These are phyloP conservation scores for Limnephilus auricula DNA, from an alignment of 2,888 invertebrate genomes.

Conservation along the genomic window DNA sequence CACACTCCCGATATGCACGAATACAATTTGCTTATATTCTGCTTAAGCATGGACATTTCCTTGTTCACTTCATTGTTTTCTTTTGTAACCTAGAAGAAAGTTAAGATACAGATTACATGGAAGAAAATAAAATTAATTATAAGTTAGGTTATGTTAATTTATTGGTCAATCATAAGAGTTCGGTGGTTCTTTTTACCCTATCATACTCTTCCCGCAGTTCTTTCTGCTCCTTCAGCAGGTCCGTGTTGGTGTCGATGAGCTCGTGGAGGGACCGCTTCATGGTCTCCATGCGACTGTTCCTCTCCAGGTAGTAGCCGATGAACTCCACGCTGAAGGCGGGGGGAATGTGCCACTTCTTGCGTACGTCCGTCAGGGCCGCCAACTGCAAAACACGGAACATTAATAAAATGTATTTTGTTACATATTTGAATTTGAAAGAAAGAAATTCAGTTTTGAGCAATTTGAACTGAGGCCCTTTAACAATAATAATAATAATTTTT, in stretches of 20 bases:
- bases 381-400: constrained; percentile 71
- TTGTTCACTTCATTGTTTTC: constrained; percentile 82
- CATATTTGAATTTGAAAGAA: neutral
- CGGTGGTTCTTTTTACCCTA: constrained; percentile 74
- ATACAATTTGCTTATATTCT: constrained; percentile 81
- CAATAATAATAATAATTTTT: too few species aligned
- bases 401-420: neutral
- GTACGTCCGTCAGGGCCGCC: constrained; percentile 88
- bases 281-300: constrained; percentile 88
- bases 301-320: constrained; percentile 94
- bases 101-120: constrained; percentile 2
- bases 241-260: constrained; percentile 85
- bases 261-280: constrained; percentile 88
- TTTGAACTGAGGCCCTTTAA: neutral
- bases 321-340: constrained; percentile 97
- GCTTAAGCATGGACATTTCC: constrained; percentile 79
- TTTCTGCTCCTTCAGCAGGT: constrained; percentile 87
- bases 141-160: neutral
- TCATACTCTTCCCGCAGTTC: constrained; percentile 87
- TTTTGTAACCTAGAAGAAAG: constrained; percentile 73
- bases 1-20: constrained; percentile 79
- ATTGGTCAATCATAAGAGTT: neutral
- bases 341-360: constrained; percentile 96
- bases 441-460: neutral
- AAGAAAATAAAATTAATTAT: neutral